phyloP scores from a whole-genome alignment of 2,888 invertebrate genomes.

The Apamea sordens region DNA sequence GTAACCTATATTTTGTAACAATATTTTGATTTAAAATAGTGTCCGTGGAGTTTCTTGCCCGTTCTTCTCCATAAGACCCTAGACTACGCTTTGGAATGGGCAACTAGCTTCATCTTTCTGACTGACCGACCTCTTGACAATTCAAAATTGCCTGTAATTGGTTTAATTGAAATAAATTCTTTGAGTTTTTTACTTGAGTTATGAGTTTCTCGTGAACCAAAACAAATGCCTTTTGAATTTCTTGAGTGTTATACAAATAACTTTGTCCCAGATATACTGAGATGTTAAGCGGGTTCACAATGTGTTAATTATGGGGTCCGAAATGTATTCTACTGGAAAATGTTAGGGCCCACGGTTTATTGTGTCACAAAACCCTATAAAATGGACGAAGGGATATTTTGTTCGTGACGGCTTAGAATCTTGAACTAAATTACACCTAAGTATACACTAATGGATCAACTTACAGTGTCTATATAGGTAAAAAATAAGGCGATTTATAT shows the following conservation, averaged over 20 bases:
- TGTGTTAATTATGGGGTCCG: conserved; percentile 28
- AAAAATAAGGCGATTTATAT: neutral
- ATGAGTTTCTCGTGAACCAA: neutral
- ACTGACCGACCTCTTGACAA: neutral
- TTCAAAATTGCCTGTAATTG: neutral
- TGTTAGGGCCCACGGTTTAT: conserved; percentile 16
- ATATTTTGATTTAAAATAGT: too few relatives aligned
- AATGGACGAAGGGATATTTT: conserved; percentile 14
- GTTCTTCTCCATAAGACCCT: too few relatives aligned
- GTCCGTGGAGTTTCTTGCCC: too few relatives aligned
- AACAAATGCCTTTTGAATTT: neutral
- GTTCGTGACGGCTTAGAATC: conserved; percentile 10
- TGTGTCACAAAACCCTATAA: conserved; percentile 1
- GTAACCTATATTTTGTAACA: too few relatives aligned
- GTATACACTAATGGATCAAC: neutral
- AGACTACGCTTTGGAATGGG: too few relatives aligned
- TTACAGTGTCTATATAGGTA: neutral
- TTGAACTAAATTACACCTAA: neutral
- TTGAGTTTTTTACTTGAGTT: neutral
- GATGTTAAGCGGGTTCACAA: conserved; percentile 12
- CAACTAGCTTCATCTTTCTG: too few relatives aligned
- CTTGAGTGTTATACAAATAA: neutral
- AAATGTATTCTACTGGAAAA: conserved; percentile 31
- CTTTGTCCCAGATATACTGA: conserved; percentile 4
- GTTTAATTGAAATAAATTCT: neutral